Percentiles rank a stretch among this genome's conserved stretches.
These are phyloP conservation scores for Furcula furcula DNA, from an alignment of 2,888 invertebrate genomes.

Conservation along the genomic window DNA sequence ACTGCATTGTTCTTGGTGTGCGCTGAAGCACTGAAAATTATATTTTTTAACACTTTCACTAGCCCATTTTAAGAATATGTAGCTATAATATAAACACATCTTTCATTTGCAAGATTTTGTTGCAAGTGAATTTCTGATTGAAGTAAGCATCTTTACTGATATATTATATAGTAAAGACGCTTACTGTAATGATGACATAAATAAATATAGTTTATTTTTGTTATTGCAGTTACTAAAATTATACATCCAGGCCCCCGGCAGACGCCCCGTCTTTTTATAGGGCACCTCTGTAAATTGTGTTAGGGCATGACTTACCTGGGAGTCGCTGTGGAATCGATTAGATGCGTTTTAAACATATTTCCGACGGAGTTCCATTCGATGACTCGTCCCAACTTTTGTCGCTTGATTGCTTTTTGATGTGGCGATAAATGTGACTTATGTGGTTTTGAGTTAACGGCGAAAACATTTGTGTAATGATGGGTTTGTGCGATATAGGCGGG, in stretches of 20 bases:
- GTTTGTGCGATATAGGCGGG: slow-evolving; percentile 65
- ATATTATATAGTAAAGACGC: slow-evolving; percentile 22
- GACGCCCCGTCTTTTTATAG: slow-evolving; percentile 48
- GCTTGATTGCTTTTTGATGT: slow-evolving; percentile 79
- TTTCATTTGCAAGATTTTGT: slow-evolving; percentile 11
- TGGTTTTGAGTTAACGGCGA: slow-evolving; percentile 64
- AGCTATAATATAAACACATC: too few species aligned
- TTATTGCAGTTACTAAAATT: slow-evolving; percentile 44
- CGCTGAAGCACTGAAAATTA: too few species aligned
- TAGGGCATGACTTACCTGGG: slow-evolving; percentile 53
- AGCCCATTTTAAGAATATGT: neutral
- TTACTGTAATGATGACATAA: slow-evolving; percentile 26
- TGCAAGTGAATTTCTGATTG: slow-evolving; percentile 15
- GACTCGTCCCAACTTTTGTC: slow-evolving; percentile 70
- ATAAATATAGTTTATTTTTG: slow-evolving; percentile 40
- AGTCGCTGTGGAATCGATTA: slow-evolving; percentile 62
- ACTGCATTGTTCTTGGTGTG: too few species aligned
- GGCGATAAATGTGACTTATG: slow-evolving; percentile 80
- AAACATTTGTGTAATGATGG: slow-evolving; percentile 67
- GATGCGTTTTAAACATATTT: slow-evolving; percentile 59
- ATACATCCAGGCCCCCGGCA: slow-evolving; percentile 31
- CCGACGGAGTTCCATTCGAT: slow-evolving; percentile 51
- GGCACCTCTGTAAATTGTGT: slow-evolving; percentile 51
- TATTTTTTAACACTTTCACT: neutral
- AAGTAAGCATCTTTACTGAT: slow-evolving; percentile 24